A percentile compares a stretch with the other conserved stretches of the same genome.
Conservation (phyloP, 1,140 invertebrate species). For the Panagrolaimus sp. region DNA sequence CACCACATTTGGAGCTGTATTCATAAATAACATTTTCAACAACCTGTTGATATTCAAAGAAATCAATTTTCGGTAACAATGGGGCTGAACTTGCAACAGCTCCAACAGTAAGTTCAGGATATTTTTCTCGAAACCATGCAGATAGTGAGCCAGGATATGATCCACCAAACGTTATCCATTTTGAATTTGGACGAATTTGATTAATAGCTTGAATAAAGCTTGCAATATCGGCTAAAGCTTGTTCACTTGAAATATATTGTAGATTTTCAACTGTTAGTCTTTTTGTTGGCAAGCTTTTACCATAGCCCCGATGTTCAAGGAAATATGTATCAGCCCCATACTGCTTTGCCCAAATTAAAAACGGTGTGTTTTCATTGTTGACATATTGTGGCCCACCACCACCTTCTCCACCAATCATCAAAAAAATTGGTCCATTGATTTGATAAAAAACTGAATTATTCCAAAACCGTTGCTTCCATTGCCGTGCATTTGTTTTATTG, state of each 20-base stretch:
- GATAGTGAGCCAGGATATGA: conserved; percentile 73
- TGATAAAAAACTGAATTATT: conserved; percentile 69
- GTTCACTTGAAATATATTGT: conserved; percentile 40
- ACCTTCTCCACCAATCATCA: conserved; percentile 71
- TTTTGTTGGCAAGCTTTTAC: conserved; percentile 19
- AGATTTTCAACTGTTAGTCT: conserved; percentile 38
- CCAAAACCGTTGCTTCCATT: conserved; percentile 67
- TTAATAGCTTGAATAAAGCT: conserved; percentile 45
- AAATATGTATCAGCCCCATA: conserved; percentile 14
- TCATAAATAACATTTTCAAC: not conserved
- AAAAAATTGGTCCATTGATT: conserved; percentile 70
- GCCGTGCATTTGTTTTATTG: not conserved
- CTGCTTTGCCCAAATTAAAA: conserved; percentile 17
- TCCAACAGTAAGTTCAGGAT: conserved; percentile 76
- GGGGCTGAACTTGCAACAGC: conserved; percentile 83
- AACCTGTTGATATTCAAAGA: conserved; percentile 59
- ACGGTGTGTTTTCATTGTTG: conserved; percentile 6
- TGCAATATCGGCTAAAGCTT: conserved; percentile 50
- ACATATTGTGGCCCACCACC: not conserved
- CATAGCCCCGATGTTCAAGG: conserved; percentile 27
- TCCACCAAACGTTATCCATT: conserved; percentile 85
- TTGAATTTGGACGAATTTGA: conserved; percentile 56
- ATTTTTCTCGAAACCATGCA: conserved; percentile 81
- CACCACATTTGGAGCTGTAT: conserved; percentile 1
- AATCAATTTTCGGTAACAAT: conserved; percentile 71